Conservation (phyloP, 2,113 vertebrate genomes). For the Hydrochoerus hydrochaeris region DNA sequence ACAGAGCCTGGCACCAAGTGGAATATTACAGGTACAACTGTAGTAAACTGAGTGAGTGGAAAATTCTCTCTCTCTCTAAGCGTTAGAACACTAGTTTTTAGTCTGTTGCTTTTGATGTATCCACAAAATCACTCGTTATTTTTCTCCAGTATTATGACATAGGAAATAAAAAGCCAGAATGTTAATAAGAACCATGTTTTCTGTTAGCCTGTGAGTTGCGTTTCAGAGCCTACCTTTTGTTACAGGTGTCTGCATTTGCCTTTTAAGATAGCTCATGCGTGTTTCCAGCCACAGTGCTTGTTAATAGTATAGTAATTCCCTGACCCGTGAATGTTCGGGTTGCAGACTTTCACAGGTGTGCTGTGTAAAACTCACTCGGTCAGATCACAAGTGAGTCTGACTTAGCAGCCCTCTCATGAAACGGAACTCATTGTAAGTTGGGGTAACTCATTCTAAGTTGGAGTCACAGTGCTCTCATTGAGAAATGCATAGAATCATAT, state of each 20-base stretch:
- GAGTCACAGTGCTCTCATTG: not conserved
- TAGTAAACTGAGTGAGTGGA: constrained; percentile 86
- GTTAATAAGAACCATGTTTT: not conserved
- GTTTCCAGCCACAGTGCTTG: not conserved
- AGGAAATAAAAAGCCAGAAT: not conserved
- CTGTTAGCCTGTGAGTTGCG: not conserved
- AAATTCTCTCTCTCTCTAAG: constrained; percentile 77
- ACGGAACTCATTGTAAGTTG: not conserved
- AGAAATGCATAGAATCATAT: not conserved
- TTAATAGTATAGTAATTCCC: not conserved
- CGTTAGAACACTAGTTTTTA: not conserved
- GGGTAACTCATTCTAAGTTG: too few relatives aligned
- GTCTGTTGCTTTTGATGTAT: not conserved
- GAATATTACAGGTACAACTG: constrained; percentile 96
- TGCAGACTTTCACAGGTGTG: too few relatives aligned
- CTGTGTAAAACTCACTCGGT: not conserved
- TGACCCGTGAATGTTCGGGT: not conserved
- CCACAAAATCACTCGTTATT: not conserved
- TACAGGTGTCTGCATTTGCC: not conserved
- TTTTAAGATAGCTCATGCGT: not conserved
- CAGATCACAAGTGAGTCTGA: not conserved
- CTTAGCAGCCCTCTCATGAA: not conserved
- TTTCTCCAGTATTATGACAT: not conserved
- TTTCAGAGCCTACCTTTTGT: not conserved
- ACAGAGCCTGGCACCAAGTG: constrained; percentile 98